Percentiles rank a stretch among this genome's conserved stretches.
These are phyloP conservation scores for Epirrita christyi DNA, from an alignment of 2,888 invertebrate species.

Conservation along the genomic window DNA sequence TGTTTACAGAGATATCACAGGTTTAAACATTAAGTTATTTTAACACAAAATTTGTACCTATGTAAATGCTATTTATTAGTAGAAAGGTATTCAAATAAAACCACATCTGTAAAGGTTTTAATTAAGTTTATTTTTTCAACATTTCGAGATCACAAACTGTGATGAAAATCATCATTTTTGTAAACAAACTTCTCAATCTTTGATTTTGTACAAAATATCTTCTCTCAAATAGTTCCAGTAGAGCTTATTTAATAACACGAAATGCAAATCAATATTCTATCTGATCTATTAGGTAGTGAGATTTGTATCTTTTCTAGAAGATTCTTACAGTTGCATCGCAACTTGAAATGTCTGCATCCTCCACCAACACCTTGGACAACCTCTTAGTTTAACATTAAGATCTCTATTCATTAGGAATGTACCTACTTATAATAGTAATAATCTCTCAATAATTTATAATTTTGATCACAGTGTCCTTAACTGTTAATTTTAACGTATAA, in stretches of 20 bases:
- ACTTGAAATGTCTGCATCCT: slow-evolving; percentile 22
- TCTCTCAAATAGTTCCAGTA: slow-evolving; percentile 68
- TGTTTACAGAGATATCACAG: too few species aligned
- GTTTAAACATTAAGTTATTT: too few species aligned
- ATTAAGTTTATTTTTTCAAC: slow-evolving; percentile 80
- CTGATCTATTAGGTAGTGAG: slow-evolving; percentile 57
- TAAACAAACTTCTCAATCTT: slow-evolving; percentile 67
- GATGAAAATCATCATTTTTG: slow-evolving; percentile 67
- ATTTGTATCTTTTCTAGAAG: slow-evolving; percentile 60
- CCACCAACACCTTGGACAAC: slow-evolving; percentile 62
- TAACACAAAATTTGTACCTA: too few species aligned
- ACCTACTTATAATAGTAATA: slow-evolving; percentile 77
- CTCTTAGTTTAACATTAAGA: slow-evolving; percentile 72
- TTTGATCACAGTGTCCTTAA: slow-evolving; percentile 84
- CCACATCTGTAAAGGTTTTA: slow-evolving; percentile 61
- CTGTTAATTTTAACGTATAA: slow-evolving; percentile 82
- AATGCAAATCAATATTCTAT: slow-evolving; percentile 63
- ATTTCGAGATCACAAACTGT: slow-evolving; percentile 80
- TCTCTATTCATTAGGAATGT: slow-evolving; percentile 82
- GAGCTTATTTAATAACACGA: slow-evolving; percentile 64
- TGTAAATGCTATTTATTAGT: too few species aligned
- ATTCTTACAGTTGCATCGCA: slow-evolving; percentile 28
- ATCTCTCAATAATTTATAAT: slow-evolving; percentile 85
- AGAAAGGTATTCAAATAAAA: slow-evolving; percentile 49
- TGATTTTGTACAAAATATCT: slow-evolving; percentile 83